Evolutionary conservation across 2,113 vertebrate species (phyloP).

Genomic region (Prinia subflava): DNA sequence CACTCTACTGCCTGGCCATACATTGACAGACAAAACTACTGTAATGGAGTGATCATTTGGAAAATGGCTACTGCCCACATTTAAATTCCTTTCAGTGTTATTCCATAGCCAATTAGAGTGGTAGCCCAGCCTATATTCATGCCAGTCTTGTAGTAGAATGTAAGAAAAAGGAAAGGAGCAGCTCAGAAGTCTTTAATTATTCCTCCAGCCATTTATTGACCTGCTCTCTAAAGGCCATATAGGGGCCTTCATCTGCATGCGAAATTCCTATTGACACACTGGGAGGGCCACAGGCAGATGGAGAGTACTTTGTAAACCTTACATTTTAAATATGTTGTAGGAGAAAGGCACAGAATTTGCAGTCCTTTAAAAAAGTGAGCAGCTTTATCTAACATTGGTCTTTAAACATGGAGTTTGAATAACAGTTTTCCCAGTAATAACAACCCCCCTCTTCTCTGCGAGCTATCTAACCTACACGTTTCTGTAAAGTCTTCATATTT

Average conservation of each 20-base stretch:
- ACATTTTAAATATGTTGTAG: conserved; percentile 39
- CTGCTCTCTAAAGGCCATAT: conserved; percentile 68
- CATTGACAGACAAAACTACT: conserved; percentile 55
- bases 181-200: conserved; percentile 72
- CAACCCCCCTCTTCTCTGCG: background rate
- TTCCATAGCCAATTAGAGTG: conserved; percentile 62
- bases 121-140: conserved; percentile 66
- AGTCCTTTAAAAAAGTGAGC: conserved; percentile 8
- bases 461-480: conserved; percentile 36
- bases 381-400: conserved; percentile 7
- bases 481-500: conserved; percentile 50
- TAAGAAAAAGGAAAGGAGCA: conserved; percentile 63
- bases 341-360: background rate
- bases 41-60: conserved; percentile 62
- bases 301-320: conserved; percentile 50
- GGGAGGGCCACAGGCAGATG: conserved; percentile 43
- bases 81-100: conserved; percentile 61
- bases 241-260: conserved; percentile 63
- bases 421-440: background rate
- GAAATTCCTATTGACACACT: conserved; percentile 64
- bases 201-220: conserved; percentile 72
- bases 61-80: conserved; percentile 53
- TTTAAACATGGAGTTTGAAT: conserved; percentile 25
- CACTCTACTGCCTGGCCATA: conserved; percentile 51
- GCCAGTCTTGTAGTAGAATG: conserved; percentile 66